Evolutionary conservation across 2,113 vertebrate genomes (phyloP).

Genomic region (Sinocyclocheilus rhinocerous): DNA sequence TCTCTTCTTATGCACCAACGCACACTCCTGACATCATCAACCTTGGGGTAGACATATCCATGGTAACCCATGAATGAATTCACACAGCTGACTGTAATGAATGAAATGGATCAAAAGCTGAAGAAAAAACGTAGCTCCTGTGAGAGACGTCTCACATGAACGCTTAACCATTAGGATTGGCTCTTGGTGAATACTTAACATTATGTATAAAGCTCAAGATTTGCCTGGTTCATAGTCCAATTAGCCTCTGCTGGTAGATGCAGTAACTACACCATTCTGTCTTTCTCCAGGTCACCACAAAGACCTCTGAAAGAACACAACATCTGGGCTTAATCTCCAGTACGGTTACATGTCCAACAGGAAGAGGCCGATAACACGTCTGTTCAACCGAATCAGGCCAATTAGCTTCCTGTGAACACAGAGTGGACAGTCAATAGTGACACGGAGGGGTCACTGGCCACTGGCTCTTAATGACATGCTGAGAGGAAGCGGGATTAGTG

Average conservation of each 20-base stretch:
- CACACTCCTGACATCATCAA: slow-evolving; percentile 6
- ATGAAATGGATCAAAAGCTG: neutral
- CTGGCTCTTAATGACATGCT: slow-evolving; percentile 22
- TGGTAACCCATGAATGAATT: slow-evolving; percentile 28
- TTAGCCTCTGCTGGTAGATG: neutral
- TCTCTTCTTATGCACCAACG: neutral
- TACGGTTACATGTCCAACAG: slow-evolving; percentile 23
- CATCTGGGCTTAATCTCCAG: neutral
- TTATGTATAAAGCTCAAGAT: neutral
- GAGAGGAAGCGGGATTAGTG: slow-evolving; percentile 8
- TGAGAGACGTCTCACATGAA: neutral
- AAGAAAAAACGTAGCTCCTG: neutral
- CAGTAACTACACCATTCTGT: neutral
- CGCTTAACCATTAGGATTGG: neutral
- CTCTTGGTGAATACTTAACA: neutral
- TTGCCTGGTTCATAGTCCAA: neutral
- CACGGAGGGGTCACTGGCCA: slow-evolving; percentile 13
- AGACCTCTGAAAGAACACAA: slow-evolving; percentile 3
- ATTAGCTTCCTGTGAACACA: slow-evolving; percentile 45
- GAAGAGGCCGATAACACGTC: slow-evolving; percentile 5
- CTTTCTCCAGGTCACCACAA: neutral
- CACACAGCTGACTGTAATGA: neutral
- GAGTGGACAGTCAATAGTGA: slow-evolving; percentile 39
- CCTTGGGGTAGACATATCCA: neutral
- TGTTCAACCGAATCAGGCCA: slow-evolving; percentile 29